A percentile compares a stretch with the other conserved stretches of the same genome.
phyloP scores from a whole-genome alignment of 37 sponge, comb jelly and placozoan genomes.

The Oopsacas minuta region DNA sequence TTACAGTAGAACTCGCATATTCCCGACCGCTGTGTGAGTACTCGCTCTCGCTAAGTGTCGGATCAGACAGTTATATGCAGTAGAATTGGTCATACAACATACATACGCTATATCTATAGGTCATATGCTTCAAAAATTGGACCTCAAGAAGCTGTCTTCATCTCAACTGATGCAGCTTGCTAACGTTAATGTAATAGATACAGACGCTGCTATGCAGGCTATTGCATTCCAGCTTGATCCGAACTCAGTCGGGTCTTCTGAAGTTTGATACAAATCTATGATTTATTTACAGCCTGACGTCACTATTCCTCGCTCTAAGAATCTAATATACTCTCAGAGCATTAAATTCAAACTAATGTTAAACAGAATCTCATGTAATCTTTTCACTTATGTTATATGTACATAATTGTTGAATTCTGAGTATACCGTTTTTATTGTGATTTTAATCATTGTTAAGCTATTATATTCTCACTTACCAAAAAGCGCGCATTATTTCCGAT shows the following conservation, averaged over 20 bases:
- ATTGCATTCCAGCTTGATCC: constrained; percentile 95
- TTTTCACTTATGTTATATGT: background rate
- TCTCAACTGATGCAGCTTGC: constrained; percentile 50
- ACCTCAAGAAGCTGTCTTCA: constrained; percentile 9
- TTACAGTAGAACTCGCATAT: too few species aligned
- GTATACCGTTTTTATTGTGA: background rate
- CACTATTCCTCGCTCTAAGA: background rate
- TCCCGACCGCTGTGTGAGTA: too few species aligned
- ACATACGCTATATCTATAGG: too few species aligned
- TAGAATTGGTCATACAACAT: too few species aligned
- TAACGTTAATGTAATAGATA: constrained; percentile 62
- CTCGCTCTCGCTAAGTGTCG: too few species aligned
- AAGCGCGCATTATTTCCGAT: background rate
- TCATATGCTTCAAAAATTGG: background rate
- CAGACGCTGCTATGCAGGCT: constrained; percentile 76
- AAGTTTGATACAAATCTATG: background rate
- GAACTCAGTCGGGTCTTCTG: constrained; percentile 40
- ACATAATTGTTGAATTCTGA: background rate
- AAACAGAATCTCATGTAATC: background rate
- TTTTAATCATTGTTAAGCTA: background rate
- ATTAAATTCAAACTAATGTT: background rate
- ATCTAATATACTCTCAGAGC: background rate
- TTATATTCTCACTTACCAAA: background rate
- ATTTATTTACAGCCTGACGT: background rate
- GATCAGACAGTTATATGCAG: too few species aligned